These are phyloP conservation scores for Vulpes lagopus DNA, from an alignment of 2,113 vertebrate genomes.

Conservation along the genomic window DNA sequence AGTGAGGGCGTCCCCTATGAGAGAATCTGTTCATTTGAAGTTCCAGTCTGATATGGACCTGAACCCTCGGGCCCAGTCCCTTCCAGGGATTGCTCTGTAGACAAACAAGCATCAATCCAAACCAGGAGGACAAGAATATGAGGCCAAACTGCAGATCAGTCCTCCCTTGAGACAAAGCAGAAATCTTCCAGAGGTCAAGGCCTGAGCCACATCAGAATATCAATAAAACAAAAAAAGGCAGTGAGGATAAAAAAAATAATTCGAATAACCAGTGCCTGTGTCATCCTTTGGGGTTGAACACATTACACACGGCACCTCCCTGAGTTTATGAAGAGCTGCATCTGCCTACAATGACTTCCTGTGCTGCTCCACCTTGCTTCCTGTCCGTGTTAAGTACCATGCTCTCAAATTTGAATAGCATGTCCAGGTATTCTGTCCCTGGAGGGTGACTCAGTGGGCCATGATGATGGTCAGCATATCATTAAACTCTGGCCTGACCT, in stretches of 20 bases:
- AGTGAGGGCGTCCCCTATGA: no score
- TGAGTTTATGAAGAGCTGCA: neutral
- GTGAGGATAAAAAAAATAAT: neutral
- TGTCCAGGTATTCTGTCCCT: no score
- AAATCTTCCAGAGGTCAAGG: neutral
- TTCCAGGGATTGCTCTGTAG: neutral
- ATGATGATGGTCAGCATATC: rapidly evolving
- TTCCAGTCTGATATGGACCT: neutral
- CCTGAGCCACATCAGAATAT: neutral
- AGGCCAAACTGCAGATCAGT: neutral
- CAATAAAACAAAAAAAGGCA: neutral
- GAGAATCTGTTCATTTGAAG: no score
- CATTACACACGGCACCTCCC: neutral
- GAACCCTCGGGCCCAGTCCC: neutral
- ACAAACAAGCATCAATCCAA: no score
- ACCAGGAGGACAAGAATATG: rapidly evolving
- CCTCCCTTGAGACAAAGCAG: neutral
- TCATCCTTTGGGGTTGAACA: neutral
- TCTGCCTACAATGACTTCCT: neutral
- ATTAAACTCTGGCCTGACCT: neutral
- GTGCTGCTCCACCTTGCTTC: neutral
- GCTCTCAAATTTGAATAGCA: neutral
- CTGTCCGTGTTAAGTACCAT: no score
- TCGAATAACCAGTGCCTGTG: neutral
- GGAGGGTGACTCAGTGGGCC: neutral